These are phyloP conservation scores for Aleadryas rufinucha DNA, from an alignment of 2,113 vertebrate genomes.

Conservation along the genomic window DNA sequence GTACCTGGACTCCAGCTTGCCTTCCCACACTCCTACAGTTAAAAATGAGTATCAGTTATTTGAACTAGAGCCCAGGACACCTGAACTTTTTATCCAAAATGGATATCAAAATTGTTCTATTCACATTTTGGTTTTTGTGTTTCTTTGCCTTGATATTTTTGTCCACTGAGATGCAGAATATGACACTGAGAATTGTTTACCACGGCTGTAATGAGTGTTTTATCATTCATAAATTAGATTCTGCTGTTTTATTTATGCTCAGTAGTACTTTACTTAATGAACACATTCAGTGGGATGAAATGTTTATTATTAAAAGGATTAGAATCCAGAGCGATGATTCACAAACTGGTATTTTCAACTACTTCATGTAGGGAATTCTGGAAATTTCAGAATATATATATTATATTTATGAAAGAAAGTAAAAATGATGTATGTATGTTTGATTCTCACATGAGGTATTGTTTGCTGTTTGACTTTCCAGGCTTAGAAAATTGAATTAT, in stretches of 20 bases:
- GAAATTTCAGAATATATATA: neutral
- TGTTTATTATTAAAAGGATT: neutral
- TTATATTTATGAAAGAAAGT: neutral
- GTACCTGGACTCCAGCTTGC: neutral
- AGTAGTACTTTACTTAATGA: neutral
- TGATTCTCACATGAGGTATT: neutral
- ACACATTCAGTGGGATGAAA: neutral
- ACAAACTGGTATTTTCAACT: neutral
- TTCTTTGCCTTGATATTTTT: neutral
- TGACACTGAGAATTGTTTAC: neutral
- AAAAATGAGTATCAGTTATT: neutral
- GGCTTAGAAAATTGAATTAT: neutral
- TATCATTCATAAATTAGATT: constrained; percentile 16
- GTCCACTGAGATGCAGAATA: neutral
- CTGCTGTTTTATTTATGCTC: neutral
- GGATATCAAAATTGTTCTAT: neutral
- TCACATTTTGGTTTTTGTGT: neutral
- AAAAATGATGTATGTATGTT: neutral
- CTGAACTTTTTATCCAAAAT: neutral
- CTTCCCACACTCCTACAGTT: neutral
- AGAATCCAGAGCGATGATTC: neutral
- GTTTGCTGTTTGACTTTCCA: neutral
- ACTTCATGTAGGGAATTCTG: neutral
- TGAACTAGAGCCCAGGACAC: neutral
- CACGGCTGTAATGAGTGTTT: neutral